A percentile compares a stretch with the other conserved stretches of the same genome.
Conservation (phyloP, 2,797 vertebrate species). For the Lepus oiostolus region DNA sequence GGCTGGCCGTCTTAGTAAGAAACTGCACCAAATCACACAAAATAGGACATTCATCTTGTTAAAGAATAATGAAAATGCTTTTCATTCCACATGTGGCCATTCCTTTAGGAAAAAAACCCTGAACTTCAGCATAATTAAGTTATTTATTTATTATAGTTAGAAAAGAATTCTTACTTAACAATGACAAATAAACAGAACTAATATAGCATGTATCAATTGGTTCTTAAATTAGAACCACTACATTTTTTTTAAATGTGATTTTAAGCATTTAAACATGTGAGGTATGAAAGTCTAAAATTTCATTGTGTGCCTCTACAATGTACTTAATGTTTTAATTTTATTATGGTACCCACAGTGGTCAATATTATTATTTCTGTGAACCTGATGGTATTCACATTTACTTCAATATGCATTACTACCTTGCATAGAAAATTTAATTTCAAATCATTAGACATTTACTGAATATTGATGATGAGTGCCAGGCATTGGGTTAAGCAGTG, state of each 20-base stretch:
- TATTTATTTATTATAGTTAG: slow-evolving; percentile 49
- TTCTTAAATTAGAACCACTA: slow-evolving; percentile 56
- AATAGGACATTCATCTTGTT: slow-evolving; percentile 45
- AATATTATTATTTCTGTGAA: slow-evolving; percentile 52
- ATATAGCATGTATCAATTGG: background rate
- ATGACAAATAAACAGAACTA: slow-evolving; percentile 52
- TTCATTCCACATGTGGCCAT: slow-evolving; percentile 56
- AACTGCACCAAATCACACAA: slow-evolving; percentile 58
- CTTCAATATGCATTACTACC: background rate
- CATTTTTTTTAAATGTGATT: background rate
- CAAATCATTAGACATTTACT: background rate
- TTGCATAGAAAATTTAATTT: slow-evolving; percentile 51
- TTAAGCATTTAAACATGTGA: slow-evolving; percentile 7
- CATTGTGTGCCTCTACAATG: background rate
- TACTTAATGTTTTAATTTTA: slow-evolving; percentile 68
- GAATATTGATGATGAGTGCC: background rate
- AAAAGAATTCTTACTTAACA: slow-evolving; percentile 57
- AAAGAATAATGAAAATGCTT: slow-evolving; percentile 58
- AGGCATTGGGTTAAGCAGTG: slow-evolving; percentile 42
- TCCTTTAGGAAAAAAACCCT: slow-evolving; percentile 53
- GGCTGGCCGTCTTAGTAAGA: slow-evolving; percentile 31
- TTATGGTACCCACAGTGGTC: slow-evolving; percentile 26
- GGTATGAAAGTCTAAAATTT: slow-evolving; percentile 46
- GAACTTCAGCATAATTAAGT: slow-evolving; percentile 42
- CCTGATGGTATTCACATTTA: slow-evolving; percentile 52